Percentiles rank a stretch among this genome's conserved stretches.
These are phyloP conservation scores for Psittacula cyanocephala DNA, from an alignment of 2,113 vertebrate genomes.

Conservation along the genomic window DNA sequence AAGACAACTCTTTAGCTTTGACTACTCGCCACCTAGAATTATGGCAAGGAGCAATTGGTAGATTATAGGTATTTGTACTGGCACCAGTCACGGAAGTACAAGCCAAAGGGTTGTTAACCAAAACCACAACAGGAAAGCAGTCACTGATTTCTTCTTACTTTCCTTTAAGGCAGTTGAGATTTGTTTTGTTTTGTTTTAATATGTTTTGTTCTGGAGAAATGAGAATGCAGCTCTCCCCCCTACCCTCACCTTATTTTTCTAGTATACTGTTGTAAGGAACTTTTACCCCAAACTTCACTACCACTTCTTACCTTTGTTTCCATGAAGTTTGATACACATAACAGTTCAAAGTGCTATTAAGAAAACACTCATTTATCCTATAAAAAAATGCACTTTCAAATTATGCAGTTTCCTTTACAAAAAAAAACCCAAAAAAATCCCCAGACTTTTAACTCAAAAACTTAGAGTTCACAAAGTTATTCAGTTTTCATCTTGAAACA, in stretches of 20 bases:
- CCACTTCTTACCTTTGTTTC: not conserved
- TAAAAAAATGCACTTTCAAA: not conserved
- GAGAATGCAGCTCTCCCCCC: not conserved
- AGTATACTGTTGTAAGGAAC: not conserved
- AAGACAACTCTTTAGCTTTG: not conserved
- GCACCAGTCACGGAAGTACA: not conserved
- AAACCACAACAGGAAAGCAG: conserved; percentile 44
- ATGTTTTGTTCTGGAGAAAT: not conserved
- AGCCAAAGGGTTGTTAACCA: conserved; percentile 24
- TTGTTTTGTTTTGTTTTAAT: not conserved
- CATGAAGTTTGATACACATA: not conserved
- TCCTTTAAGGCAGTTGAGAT: not conserved
- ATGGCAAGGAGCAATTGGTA: conserved; percentile 18
- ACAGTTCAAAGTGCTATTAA: not conserved
- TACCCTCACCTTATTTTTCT: not conserved
- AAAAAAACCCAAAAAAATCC: not conserved
- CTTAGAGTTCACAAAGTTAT: not conserved
- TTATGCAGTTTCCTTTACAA: not conserved
- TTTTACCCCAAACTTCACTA: not conserved
- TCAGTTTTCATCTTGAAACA: not conserved
- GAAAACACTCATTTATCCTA: not conserved
- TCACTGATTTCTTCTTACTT: conserved; percentile 32
- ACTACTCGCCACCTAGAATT: not conserved
- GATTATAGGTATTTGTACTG: conserved; percentile 38
- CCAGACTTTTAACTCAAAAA: not conserved